Percentiles rank a stretch among this genome's conserved stretches.
These are phyloP conservation scores for Cheilosia pagana DNA, from an alignment of 2,888 invertebrate species.

Conservation along the genomic window DNA sequence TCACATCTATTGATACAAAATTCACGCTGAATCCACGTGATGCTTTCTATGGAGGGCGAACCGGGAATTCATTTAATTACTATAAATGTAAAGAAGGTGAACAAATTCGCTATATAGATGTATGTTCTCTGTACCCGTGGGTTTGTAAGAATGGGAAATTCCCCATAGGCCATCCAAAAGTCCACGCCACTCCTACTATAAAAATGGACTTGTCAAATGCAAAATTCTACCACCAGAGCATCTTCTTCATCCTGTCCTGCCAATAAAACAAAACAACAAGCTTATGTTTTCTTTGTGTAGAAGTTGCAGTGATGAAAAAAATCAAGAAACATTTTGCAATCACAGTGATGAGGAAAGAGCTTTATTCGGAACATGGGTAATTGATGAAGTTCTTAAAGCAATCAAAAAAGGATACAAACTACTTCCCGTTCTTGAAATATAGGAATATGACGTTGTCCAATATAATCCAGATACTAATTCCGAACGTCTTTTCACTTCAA, in stretches of 20 bases:
- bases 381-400: slow-evolving; percentile 78
- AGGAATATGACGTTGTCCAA: slow-evolving; percentile 77
- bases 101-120: slow-evolving; percentile 77
- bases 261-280: slow-evolving; percentile 76
- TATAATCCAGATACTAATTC: slow-evolving; percentile 50
- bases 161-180: not conserved
- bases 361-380: slow-evolving; percentile 76
- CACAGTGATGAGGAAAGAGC: not conserved
- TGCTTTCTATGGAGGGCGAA: slow-evolving; percentile 8
- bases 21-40: not conserved
- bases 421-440: slow-evolving; percentile 77
- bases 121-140: slow-evolving; percentile 78
- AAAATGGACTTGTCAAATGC: slow-evolving; percentile 26
- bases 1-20: not conserved
- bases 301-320: not conserved
- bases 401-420: slow-evolving; percentile 71
- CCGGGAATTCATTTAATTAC: too few relatives aligned
- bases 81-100: slow-evolving; percentile 45
- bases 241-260: slow-evolving; percentile 78
- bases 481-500: slow-evolving; percentile 76
- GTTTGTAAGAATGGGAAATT: slow-evolving; percentile 62
- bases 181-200: not conserved
- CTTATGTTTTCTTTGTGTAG: slow-evolving; percentile 75
- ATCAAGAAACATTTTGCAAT: not conserved
- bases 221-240: slow-evolving; percentile 50